Conservation (phyloP, 1,140 invertebrate genomes). For the Cherax quadricarinatus region DNA sequence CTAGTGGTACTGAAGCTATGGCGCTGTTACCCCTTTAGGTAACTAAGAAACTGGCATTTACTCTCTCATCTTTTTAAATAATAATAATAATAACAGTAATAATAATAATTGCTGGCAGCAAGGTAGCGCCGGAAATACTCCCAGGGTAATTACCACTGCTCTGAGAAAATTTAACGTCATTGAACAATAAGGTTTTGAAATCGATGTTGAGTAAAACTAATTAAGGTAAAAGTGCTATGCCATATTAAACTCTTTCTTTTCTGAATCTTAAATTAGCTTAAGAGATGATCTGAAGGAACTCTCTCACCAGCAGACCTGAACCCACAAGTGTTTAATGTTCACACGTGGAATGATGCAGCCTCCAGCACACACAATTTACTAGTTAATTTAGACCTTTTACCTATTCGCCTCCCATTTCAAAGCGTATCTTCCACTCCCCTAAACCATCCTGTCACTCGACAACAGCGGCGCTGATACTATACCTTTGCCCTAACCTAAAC, state of each 20-base stretch:
- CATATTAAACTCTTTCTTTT: not conserved
- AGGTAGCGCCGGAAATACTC: no score
- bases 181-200: no score
- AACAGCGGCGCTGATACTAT: no score
- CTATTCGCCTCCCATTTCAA: not conserved
- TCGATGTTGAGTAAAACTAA: not conserved
- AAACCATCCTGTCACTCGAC: no score
- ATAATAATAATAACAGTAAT: no score
- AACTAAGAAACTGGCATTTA: no score
- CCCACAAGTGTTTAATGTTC: not conserved
- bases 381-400: not conserved
- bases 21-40: no score
- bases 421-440: no score
- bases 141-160: no score
- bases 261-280: not conserved
- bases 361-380: not conserved
- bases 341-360: not conserved
- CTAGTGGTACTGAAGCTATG: not conserved
- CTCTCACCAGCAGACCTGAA: not conserved
- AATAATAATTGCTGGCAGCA: no score
- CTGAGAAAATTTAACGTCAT: no score
- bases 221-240: not conserved
- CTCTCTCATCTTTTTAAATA: no score
- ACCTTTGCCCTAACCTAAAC: not conserved
- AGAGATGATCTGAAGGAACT: not conserved